Conservation (phyloP, 2,797 vertebrate genomes). For the Choloepus didactylus region DNA sequence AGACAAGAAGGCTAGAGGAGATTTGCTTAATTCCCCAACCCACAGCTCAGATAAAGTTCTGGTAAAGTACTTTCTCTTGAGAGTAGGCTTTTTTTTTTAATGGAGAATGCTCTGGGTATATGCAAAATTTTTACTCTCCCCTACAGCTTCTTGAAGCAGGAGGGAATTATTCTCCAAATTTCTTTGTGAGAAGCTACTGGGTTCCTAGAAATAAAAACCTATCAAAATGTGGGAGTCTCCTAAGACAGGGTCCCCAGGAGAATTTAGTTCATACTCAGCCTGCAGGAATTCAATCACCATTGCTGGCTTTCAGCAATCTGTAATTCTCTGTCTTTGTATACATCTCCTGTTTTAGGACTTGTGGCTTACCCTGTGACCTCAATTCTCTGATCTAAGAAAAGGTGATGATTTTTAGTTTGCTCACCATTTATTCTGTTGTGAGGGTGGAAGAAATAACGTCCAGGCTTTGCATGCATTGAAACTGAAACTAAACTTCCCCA, state of each 20-base stretch:
- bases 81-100: no score
- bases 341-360: background rate
- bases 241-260: background rate
- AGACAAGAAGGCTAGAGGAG: no score
- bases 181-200: background rate
- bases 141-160: background rate
- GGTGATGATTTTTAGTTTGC: background rate
- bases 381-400: background rate
- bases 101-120: background rate
- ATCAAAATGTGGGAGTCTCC: background rate
- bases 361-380: background rate
- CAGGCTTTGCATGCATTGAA: no score
- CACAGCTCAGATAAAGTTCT: background rate
- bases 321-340: background rate
- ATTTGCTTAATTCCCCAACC: no score
- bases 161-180: no score
- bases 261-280: fast-evolving
- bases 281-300: background rate
- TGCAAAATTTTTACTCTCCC: background rate
- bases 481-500: background rate
- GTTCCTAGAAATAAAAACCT: background rate
- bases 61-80: background rate
- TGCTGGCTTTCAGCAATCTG: background rate
- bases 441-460: background rate
- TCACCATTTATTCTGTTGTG: background rate